A percentile compares a stretch with the other conserved stretches of the same genome.
Evolutionary conservation across 2,888 invertebrate genomes (phyloP).

Genomic region (Deilephila porcellus): DNA sequence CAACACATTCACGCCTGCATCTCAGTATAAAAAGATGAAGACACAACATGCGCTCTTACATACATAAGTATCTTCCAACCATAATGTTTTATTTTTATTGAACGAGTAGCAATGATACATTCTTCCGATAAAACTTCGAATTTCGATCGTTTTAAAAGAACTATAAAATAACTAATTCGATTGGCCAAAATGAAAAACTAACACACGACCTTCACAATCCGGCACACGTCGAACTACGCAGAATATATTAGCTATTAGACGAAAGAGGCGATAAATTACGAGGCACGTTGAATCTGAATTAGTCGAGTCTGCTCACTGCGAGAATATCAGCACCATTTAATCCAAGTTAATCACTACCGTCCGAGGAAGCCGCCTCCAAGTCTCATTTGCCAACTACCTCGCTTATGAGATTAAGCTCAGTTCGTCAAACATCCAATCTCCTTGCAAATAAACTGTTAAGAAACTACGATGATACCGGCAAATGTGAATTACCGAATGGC

Average conservation of each 20-base stretch:
- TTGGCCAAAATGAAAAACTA: too few species aligned
- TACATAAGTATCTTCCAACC: too few species aligned
- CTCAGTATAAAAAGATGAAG: neutral
- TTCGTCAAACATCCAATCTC: constrained; percentile 17
- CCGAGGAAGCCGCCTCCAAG: constrained; percentile 1
- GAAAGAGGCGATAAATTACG: constrained; percentile 39
- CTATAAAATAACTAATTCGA: too few species aligned
- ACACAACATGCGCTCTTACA: neutral
- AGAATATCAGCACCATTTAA: constrained; percentile 64
- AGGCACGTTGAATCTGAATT: constrained; percentile 34
- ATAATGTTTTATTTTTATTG: too few species aligned
- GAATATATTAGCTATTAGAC: neutral
- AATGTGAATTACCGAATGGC: neutral
- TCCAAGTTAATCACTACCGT: constrained; percentile 68
- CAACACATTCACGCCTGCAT: neutral
- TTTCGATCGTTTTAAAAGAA: too few species aligned
- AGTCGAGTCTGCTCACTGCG: constrained; percentile 13
- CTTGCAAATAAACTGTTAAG: neutral
- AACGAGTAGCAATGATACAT: too few species aligned
- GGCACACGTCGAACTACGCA: neutral
- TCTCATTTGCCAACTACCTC: constrained; percentile 25
- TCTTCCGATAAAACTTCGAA: too few species aligned
- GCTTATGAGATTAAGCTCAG: constrained; percentile 16
- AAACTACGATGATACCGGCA: neutral
- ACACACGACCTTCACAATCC: too few species aligned